Conservation (phyloP, 2,113 vertebrate species). For the Oreotrochilus melanogaster region DNA sequence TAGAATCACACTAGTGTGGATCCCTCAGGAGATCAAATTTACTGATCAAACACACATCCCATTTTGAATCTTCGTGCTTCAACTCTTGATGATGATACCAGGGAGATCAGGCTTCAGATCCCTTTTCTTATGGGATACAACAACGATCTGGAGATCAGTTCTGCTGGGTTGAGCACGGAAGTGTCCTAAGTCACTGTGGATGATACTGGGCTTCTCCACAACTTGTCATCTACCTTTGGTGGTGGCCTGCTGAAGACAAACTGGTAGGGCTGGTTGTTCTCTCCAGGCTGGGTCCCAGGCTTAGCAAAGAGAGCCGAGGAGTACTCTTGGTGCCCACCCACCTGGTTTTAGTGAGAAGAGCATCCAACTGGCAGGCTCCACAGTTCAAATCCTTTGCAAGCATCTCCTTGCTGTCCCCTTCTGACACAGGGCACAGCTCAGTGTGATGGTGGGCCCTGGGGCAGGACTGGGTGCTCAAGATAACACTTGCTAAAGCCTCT, state of each 20-base stretch:
- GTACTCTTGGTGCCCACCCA: background rate
- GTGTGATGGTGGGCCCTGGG: background rate
- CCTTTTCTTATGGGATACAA: accelerated
- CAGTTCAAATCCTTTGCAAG: background rate
- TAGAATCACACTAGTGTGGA: background rate
- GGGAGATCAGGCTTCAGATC: background rate
- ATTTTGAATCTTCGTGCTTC: background rate
- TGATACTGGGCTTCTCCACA: background rate
- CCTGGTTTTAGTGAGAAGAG: background rate
- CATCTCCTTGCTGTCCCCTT: background rate
- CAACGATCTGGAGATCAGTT: background rate
- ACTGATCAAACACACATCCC: background rate
- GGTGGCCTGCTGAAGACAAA: background rate
- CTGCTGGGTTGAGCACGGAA: background rate
- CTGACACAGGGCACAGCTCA: accelerated
- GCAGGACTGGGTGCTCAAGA: background rate
- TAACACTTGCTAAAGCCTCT: background rate
- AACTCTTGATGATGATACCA: accelerated
- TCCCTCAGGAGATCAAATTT: background rate
- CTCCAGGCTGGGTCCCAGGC: background rate
- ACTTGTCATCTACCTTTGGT: background rate
- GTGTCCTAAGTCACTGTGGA: background rate
- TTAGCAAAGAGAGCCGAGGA: background rate
- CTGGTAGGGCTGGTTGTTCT: background rate
- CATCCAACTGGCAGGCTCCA: background rate